phyloP scores from a whole-genome alignment of 2,888 invertebrate species.

The Tetragonula carbonaria region DNA sequence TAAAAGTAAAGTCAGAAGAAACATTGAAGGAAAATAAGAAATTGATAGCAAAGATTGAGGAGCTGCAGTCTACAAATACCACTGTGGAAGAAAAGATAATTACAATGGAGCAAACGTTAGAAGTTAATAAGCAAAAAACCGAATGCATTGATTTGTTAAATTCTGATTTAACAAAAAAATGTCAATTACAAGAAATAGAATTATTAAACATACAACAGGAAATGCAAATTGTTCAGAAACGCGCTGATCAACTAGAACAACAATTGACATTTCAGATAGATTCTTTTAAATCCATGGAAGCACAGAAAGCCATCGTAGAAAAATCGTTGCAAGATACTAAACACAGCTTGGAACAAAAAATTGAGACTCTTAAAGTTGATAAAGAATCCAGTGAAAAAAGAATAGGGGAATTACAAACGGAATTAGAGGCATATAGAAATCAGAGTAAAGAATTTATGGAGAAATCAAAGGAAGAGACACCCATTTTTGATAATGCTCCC shows the following conservation, averaged over 20 bases:
- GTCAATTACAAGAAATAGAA: constrained; percentile 83
- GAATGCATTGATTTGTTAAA: constrained; percentile 60
- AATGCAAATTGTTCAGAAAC: constrained; percentile 83
- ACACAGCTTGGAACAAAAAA: constrained; percentile 73
- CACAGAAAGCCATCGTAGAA: constrained; percentile 64
- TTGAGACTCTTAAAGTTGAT: constrained; percentile 50
- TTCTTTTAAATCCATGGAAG: constrained; percentile 78
- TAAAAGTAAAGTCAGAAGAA: constrained; percentile 86
- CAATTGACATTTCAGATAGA: constrained; percentile 84
- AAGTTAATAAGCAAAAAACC: constrained; percentile 55
- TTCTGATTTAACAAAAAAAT: constrained; percentile 55
- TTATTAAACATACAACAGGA: constrained; percentile 83
- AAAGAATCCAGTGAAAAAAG: constrained; percentile 24
- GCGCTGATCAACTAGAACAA: constrained; percentile 85
- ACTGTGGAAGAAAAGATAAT: constrained; percentile 83
- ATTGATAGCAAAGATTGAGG: constrained; percentile 85
- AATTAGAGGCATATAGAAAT: constrained; percentile 67
- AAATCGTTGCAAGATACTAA: constrained; percentile 41
- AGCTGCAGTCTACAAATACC: constrained; percentile 84
- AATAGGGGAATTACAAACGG: constrained; percentile 53
- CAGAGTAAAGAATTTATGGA: constrained; percentile 29
- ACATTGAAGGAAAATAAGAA: constrained; percentile 86
- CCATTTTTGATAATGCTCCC: constrained; percentile 57
- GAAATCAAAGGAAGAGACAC: constrained; percentile 2
- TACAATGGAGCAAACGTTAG: constrained; percentile 72